Percentiles rank a stretch among this genome's conserved stretches.
Conservation (phyloP, 2,113 vertebrate genomes). For the Paracanthobrama guichenoti region DNA sequence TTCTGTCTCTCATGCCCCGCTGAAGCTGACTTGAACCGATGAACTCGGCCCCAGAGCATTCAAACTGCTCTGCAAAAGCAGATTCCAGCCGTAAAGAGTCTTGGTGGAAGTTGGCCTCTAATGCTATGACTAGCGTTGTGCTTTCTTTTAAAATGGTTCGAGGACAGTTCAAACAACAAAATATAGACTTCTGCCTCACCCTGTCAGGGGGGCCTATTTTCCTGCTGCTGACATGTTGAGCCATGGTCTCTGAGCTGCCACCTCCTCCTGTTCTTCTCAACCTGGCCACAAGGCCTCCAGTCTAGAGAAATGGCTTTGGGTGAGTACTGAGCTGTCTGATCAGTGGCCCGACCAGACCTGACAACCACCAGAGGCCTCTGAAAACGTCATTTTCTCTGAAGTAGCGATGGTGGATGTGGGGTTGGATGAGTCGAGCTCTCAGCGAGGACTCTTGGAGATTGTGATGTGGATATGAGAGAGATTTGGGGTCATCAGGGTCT, state of each 20-base stretch:
- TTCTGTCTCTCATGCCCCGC: conserved; percentile 42
- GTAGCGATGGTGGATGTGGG: conserved; percentile 9
- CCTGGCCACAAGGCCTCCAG: conserved; percentile 30
- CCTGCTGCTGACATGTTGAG: conserved; percentile 31
- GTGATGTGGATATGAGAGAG: conserved; percentile 18
- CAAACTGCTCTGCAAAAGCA: conserved; percentile 6
- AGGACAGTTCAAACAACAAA: background rate
- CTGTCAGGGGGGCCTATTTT: conserved; percentile 16
- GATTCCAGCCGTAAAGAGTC: conserved; percentile 2
- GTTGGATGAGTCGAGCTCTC: background rate
- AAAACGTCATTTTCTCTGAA: conserved; percentile 42
- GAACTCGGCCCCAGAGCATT: conserved; percentile 34
- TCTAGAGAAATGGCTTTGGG: conserved; percentile 15
- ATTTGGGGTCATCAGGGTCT: conserved; percentile 15
- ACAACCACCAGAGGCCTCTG: conserved; percentile 41
- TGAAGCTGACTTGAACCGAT: conserved; percentile 12
- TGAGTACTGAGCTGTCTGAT: conserved; percentile 42
- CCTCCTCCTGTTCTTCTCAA: conserved; percentile 26
- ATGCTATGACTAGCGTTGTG: conserved; percentile 27
- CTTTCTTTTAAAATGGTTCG: conserved; percentile 28
- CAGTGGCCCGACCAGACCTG: conserved; percentile 41
- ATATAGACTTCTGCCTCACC: conserved; percentile 27
- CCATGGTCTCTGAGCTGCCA: conserved; percentile 39
- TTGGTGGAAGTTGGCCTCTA: conserved; percentile 24
- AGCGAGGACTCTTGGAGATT: background rate